Evolutionary conservation across 2,797 vertebrate genomes (phyloP).

Genomic region (Centropyge bicolor): DNA sequence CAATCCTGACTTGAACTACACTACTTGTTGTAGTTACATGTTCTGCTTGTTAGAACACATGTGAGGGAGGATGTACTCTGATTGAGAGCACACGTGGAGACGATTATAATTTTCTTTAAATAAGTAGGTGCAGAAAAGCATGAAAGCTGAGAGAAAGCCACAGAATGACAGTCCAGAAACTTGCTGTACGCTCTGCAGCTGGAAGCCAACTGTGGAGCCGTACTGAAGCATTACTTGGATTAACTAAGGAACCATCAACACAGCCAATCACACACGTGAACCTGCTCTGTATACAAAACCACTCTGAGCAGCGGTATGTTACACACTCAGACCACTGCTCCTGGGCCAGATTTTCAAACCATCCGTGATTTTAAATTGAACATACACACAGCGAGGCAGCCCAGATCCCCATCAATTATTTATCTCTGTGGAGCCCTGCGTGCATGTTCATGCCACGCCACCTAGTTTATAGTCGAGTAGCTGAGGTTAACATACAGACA

Average conservation of each 20-base stretch:
- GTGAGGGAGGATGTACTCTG: neutral
- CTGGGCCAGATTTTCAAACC: neutral
- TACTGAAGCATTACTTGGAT: slow-evolving; percentile 4
- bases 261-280: neutral
- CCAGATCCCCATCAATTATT: slow-evolving; percentile 6
- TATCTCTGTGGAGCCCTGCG: neutral
- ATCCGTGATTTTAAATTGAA: neutral
- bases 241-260: neutral
- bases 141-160: neutral
- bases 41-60: neutral
- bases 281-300: neutral
- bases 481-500: neutral
- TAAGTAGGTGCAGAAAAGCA: neutral
- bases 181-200: neutral
- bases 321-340: neutral
- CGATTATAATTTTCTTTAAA: neutral
- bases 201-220: neutral
- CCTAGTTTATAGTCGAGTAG: neutral
- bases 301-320: neutral
- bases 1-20: neutral
- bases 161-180: slow-evolving; percentile 1
- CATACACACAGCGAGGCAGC: neutral
- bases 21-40: neutral
- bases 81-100: slow-evolving; percentile 4
- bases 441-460: neutral